phyloP scores from a whole-genome alignment of 2,113 vertebrate species.

The Marcusenius ussheri region DNA sequence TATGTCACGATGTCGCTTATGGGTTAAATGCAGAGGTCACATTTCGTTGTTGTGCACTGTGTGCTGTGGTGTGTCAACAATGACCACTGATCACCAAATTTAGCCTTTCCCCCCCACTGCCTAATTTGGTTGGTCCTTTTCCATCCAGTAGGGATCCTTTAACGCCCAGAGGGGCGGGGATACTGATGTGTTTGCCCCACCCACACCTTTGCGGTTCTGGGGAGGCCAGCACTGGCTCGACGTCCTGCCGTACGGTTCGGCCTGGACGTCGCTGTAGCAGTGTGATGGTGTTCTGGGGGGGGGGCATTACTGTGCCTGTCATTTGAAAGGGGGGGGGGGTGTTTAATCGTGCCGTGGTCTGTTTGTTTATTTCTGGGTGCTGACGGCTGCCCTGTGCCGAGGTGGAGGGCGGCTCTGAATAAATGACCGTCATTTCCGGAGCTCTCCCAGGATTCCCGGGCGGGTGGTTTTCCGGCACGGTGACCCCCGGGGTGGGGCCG shows the following conservation, averaged over 20 bases:
- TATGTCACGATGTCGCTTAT: too few species aligned
- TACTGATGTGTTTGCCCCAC: neutral
- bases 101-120: neutral
- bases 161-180: neutral
- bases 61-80: too few species aligned
- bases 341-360: neutral
- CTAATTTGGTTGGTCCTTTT: neutral
- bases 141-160: neutral
- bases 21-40: too few species aligned
- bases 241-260: neutral
- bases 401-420: neutral
- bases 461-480: neutral
- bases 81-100: neutral
- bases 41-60: too few species aligned
- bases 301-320: neutral
- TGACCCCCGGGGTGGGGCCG: neutral
- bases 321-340: neutral
- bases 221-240: neutral
- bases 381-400: neutral
- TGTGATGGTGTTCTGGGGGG: neutral
- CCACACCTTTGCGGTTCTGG: neutral
- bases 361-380: neutral
- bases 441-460: neutral
- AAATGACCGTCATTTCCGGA: slow-evolving; percentile 7
- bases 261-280: neutral